Evolutionary conservation across 2,797 vertebrate genomes (phyloP), one percentile per base, ranked within the genome.

Genomic region (Eulemur albifrons): DNA sequence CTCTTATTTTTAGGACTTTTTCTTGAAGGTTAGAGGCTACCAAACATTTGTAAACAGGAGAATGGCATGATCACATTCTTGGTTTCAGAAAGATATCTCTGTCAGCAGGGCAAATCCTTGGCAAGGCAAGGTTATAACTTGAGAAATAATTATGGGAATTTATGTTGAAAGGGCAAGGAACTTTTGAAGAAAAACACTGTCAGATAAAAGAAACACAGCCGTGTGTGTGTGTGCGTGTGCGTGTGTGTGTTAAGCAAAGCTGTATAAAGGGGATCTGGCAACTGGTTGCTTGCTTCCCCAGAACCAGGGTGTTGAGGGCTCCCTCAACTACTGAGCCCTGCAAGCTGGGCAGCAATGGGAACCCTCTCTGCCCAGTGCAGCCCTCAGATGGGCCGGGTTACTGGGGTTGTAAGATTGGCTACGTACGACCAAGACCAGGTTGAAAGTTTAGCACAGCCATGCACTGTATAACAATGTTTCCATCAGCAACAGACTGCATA

Each of bases 141-240:
- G 94, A 93, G 79, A 96, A 95, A 93, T 75, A 86, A 91, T 81
- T 73, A 79, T 23, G n/a, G 52, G 43, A 96, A 95, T 75, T 95
- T 86, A 91, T 92, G 89, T 86, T 86, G 75, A 96, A 97, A 97
- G 52, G 57, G 75, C 52, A 89, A 48, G n/a, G n/a, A 93, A 81
- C 25, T 84, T 93, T 77, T 87, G 35, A 93, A 94, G 69, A 10
- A 72, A 82, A 94, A 93, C 75, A 88, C 1, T 72, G 54, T 80
- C 83, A 96, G 70, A 92, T 75, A 67, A 77, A 95, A 92, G 76
- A 92, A 61, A 65, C 72, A 89, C 1, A 90, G 48, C 10, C 20
- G 17, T 27, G 17, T 88, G 40, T 75, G 70, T 43, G 45, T 63
- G 20, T 67, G 15, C 23, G 40, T 52, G 18, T 27, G 21, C 30